Percentiles rank a stretch among this genome's conserved stretches.
Conservation (phyloP, 2,113 vertebrate species). For the Pao palembangensis region DNA sequence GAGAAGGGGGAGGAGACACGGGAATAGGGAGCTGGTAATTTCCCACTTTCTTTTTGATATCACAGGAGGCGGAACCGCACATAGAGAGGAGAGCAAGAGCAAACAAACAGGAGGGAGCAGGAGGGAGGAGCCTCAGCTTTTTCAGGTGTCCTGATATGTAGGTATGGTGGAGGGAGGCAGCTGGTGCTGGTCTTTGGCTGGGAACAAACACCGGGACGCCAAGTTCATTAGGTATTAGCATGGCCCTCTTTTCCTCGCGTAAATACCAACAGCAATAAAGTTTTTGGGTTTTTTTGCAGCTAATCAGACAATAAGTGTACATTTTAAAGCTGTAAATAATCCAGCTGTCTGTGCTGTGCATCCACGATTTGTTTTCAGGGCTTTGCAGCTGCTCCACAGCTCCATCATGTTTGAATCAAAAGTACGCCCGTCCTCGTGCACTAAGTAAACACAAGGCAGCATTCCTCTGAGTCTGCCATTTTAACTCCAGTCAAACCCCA, state of each 20-base stretch:
- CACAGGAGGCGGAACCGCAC: slow-evolving; percentile 25
- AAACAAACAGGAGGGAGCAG: slow-evolving; percentile 27
- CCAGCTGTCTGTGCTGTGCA: neutral
- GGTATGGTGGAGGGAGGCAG: slow-evolving; percentile 14
- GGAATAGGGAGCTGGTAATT: slow-evolving; percentile 29
- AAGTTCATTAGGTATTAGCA: neutral
- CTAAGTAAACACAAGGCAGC: slow-evolving; percentile 64
- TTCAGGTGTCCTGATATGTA: slow-evolving; percentile 39
- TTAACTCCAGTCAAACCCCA: slow-evolving; percentile 66
- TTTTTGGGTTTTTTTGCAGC: slow-evolving; percentile 2
- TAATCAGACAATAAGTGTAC: slow-evolving; percentile 5
- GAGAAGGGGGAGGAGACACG: slow-evolving; percentile 20
- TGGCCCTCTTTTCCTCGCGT: slow-evolving; percentile 53
- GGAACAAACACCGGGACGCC: too few relatives aligned
- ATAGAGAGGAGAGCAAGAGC: slow-evolving; percentile 25
- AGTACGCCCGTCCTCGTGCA: slow-evolving; percentile 50
- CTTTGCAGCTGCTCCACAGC: slow-evolving; percentile 12
- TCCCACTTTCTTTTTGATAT: slow-evolving; percentile 31
- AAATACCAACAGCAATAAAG: slow-evolving; percentile 56
- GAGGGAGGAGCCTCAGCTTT: slow-evolving; percentile 38
- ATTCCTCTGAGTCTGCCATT: slow-evolving; percentile 68
- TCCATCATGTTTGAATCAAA: slow-evolving; percentile 51
- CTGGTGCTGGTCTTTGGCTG: too few relatives aligned
- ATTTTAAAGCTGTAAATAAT: slow-evolving; percentile 5
- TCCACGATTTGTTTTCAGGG: slow-evolving; percentile 13